phyloP scores from a whole-genome alignment of 2,888 invertebrate genomes.

The Cosmia trapezina region DNA sequence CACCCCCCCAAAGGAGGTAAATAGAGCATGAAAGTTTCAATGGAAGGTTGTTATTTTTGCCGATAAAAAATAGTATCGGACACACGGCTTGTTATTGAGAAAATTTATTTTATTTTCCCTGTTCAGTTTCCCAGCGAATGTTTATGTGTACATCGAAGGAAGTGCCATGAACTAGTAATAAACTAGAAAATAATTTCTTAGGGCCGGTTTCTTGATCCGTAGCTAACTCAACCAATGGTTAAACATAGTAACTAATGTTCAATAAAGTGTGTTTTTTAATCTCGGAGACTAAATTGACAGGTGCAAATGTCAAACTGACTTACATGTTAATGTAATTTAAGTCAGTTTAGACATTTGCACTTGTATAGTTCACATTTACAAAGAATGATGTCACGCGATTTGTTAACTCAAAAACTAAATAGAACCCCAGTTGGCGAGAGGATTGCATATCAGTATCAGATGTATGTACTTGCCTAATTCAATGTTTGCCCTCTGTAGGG shows the following conservation, averaged over 20 bases:
- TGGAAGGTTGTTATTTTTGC: not conserved
- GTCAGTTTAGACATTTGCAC: too few relatives aligned
- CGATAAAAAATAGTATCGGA: too few relatives aligned
- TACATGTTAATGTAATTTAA: too few relatives aligned
- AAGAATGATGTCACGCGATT: conserved; percentile 22
- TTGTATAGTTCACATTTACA: not conserved
- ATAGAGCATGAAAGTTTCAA: not conserved
- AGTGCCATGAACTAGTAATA: not conserved
- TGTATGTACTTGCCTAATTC: conserved; percentile 47
- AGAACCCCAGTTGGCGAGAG: conserved; percentile 32
- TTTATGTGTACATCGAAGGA: not conserved
- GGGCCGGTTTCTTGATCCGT: too few relatives aligned
- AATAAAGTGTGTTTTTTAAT: too few relatives aligned
- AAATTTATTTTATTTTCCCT: not conserved
- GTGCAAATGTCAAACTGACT: too few relatives aligned
- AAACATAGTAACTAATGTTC: too few relatives aligned
- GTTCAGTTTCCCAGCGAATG: not conserved
- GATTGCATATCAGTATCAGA: conserved; percentile 40
- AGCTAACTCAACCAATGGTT: too few relatives aligned
- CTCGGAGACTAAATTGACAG: too few relatives aligned
- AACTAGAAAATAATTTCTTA: conserved; percentile 2
- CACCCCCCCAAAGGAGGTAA: too few relatives aligned
- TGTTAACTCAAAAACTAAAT: conserved; percentile 51
- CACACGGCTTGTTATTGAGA: not conserved
- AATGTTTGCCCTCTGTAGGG: conserved; percentile 51